These are phyloP conservation scores for Crenichthys baileyi DNA, from an alignment of 2,797 vertebrate species.

Conservation along the genomic window DNA sequence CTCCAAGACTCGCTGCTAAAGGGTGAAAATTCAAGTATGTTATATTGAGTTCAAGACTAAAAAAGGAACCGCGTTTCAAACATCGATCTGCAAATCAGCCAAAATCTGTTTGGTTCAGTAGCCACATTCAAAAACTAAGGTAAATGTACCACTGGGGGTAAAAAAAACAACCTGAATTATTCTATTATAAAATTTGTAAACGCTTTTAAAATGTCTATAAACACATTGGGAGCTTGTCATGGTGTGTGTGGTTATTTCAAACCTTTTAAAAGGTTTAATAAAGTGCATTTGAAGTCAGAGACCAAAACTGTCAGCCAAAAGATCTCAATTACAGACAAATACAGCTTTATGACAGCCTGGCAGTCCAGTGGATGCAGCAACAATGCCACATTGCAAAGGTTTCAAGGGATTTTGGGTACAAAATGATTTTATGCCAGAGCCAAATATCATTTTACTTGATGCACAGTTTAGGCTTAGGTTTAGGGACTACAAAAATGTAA, in stretches of 20 bases:
- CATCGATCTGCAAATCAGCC: too few relatives aligned
- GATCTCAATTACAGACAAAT: not conserved
- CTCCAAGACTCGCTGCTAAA: constrained; percentile 63
- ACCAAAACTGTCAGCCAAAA: not conserved
- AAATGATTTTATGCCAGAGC: too few relatives aligned
- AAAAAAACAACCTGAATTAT: too few relatives aligned
- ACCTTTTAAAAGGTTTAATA: not conserved
- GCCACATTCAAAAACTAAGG: too few relatives aligned
- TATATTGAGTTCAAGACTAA: not conserved
- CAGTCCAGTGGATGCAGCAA: not conserved
- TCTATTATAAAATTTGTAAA: too few relatives aligned
- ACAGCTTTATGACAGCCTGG: not conserved
- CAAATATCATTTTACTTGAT: not conserved
- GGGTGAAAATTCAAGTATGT: not conserved
- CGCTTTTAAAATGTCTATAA: too few relatives aligned
- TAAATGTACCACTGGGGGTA: too few relatives aligned
- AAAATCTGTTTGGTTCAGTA: too few relatives aligned
- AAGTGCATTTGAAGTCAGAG: not conserved
- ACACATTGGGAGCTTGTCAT: too few relatives aligned
- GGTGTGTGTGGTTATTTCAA: not conserved
- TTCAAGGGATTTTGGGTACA: not conserved
- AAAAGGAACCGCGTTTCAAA: not conserved
- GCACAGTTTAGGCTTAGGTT: not conserved
- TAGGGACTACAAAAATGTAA: not conserved
- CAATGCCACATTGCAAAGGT: not conserved